Evolutionary conservation across 2,797 vertebrate genomes (phyloP).

Genomic region (Channa striata): DNA sequence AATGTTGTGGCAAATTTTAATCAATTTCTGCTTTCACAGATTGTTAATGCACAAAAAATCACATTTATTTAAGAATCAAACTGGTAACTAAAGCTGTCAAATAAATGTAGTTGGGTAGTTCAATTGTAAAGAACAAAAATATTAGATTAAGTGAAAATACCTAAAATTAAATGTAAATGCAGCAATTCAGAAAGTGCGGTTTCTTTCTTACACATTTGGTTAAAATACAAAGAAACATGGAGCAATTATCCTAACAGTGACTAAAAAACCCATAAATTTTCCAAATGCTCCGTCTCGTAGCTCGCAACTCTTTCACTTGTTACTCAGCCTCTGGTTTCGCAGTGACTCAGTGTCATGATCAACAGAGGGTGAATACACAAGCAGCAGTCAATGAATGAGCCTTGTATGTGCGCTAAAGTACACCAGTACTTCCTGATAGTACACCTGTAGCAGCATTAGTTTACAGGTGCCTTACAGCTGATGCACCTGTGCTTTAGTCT

Average conservation of each 20-base stretch:
- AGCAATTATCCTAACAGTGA: constrained; percentile 19
- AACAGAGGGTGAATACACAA: constrained; percentile 31
- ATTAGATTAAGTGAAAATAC: too few relatives aligned
- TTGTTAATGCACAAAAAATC: too few relatives aligned
- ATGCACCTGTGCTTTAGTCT: neutral
- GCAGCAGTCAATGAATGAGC: constrained; percentile 29
- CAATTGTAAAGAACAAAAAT: too few relatives aligned
- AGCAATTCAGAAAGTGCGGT: too few relatives aligned
- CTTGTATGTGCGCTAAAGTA: constrained; percentile 19
- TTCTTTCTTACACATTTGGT: constrained; percentile 18
- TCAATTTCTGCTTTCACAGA: too few relatives aligned
- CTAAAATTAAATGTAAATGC: too few relatives aligned
- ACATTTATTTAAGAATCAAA: too few relatives aligned
- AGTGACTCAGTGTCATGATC: constrained; percentile 49
- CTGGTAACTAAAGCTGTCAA: too few relatives aligned
- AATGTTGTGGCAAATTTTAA: too few relatives aligned
- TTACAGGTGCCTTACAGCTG: constrained; percentile 15
- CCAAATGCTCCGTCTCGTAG: constrained; percentile 13
- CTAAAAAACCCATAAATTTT: constrained; percentile 16
- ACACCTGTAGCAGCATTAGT: constrained; percentile 28
- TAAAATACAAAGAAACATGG: constrained; percentile 32
- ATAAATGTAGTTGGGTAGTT: too few relatives aligned
- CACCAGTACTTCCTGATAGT: constrained; percentile 14
- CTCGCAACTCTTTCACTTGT: constrained; percentile 45
- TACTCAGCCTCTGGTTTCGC: constrained; percentile 31